phyloP scores from a whole-genome alignment of 2,113 vertebrate genomes.

The Tonatia bakeri region DNA sequence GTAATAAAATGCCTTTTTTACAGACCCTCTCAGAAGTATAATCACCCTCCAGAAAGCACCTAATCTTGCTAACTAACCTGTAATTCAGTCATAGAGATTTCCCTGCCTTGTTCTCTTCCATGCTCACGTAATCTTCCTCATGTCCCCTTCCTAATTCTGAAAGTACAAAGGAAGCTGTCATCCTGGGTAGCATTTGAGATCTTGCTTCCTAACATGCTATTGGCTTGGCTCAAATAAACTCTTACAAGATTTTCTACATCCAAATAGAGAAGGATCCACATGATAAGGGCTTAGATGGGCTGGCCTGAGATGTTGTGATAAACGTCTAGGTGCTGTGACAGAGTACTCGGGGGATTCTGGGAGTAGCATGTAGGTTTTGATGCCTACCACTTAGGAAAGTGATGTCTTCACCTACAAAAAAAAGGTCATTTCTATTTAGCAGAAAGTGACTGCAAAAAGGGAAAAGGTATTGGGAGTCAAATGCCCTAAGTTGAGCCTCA shows the following conservation, averaged over 20 bases:
- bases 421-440: not conserved
- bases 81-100: not conserved
- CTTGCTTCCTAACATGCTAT: not conserved
- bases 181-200: not conserved
- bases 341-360: not conserved
- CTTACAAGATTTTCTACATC: not conserved
- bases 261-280: rapidly evolving
- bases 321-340: not conserved
- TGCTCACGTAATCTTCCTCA: not conserved
- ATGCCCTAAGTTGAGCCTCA: not conserved
- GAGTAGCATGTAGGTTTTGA: not conserved
- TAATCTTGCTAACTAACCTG: not conserved
- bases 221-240: not conserved
- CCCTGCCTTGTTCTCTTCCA: not conserved
- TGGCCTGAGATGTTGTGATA: not conserved
- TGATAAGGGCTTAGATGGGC: not conserved
- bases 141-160: not conserved
- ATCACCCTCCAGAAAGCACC: not conserved
- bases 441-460: not conserved
- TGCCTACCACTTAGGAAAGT: not conserved
- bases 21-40: not conserved
- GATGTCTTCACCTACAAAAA: not conserved
- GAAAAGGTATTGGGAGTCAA: not conserved
- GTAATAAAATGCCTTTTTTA: not conserved
- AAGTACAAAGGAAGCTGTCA: not conserved